Percentiles rank a stretch among this genome's conserved stretches.
Evolutionary conservation across 2,888 invertebrate genomes (phyloP).

Genomic region (Melikaiella ostensackeni): DNA sequence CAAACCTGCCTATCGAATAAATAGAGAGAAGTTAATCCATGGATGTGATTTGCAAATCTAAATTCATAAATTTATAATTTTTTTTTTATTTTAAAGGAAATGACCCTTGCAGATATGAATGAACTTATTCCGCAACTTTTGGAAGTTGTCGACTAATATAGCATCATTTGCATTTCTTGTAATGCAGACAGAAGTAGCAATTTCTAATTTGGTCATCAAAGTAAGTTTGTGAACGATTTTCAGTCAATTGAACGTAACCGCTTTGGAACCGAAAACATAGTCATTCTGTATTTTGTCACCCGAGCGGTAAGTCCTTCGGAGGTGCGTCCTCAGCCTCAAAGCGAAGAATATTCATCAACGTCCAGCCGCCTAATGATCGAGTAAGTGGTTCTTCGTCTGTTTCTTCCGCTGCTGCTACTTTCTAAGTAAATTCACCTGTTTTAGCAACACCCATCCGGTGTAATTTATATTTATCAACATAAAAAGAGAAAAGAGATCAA

Average conservation of each 20-base stretch:
- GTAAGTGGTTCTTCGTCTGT: slow-evolving; percentile 12
- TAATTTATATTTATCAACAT: background rate
- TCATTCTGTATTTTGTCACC: slow-evolving; percentile 61
- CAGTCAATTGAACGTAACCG: slow-evolving; percentile 69
- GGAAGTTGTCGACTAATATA: slow-evolving; percentile 3
- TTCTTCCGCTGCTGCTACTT: background rate
- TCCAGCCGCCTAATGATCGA: slow-evolving; percentile 68
- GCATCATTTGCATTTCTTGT: slow-evolving; percentile 14
- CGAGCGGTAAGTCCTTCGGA: slow-evolving; percentile 63
- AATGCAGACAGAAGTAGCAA: slow-evolving; percentile 35
- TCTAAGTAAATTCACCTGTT: slow-evolving; percentile 1
- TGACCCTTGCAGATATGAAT: background rate
- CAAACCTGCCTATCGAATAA: background rate
- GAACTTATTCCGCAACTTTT: background rate
- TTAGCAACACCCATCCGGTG: background rate
- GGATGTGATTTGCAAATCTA: background rate
- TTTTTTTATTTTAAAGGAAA: background rate
- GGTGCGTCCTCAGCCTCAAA: slow-evolving; percentile 62
- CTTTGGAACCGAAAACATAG: slow-evolving; percentile 63
- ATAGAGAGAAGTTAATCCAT: background rate
- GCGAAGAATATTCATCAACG: slow-evolving; percentile 65
- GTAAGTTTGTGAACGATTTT: slow-evolving; percentile 70
- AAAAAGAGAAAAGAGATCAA: background rate
- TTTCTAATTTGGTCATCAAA: slow-evolving; percentile 76
- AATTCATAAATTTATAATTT: background rate